These are phyloP conservation scores for Palloptera scutellata DNA, from an alignment of 2,888 invertebrate genomes.

Conservation along the genomic window DNA sequence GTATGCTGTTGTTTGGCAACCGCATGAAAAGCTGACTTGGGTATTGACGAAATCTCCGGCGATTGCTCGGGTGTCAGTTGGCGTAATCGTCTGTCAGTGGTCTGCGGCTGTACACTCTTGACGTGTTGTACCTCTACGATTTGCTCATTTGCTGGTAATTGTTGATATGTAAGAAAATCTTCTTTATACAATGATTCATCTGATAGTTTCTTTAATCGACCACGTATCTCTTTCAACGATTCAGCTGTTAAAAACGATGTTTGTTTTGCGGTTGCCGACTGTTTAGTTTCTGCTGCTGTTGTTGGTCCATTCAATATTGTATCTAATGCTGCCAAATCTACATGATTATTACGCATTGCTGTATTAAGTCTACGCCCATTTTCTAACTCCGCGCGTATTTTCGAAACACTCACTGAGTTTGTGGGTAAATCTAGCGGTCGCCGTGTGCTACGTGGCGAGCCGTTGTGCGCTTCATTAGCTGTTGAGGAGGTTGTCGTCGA, in stretches of 20 bases:
- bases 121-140: conserved; percentile 35
- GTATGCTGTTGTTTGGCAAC: conserved; percentile 2
- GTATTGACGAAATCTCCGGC: conserved; percentile 21
- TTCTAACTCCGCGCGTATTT: conserved; percentile 68
- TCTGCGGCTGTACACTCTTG: conserved; percentile 6
- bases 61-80: conserved; percentile 29
- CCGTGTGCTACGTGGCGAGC: conserved; percentile 27
- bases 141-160: conserved; percentile 35
- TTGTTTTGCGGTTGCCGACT: conserved; percentile 46
- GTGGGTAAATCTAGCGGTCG: conserved; percentile 64
- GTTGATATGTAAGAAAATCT: conserved; percentile 54
- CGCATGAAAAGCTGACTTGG: conserved; percentile 13
- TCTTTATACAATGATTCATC: conserved; percentile 65
- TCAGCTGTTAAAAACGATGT: conserved; percentile 69
- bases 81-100: conserved; percentile 5
- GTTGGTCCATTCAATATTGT: conserved; percentile 62
- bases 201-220: conserved; percentile 67
- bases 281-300: conserved; percentile 24
- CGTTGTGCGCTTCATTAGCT: conserved; percentile 33
- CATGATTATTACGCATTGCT: conserved; percentile 67
- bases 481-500: conserved; percentile 67
- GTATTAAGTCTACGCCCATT: conserved; percentile 67
- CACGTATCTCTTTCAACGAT: conserved; percentile 69
- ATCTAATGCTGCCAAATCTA: conserved; percentile 67
- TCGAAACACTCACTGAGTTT: conserved; percentile 67